These are phyloP conservation scores for Montipora sp. DNA, from an alignment of 64 coral and sea anemone genomes.

Conservation along the genomic window DNA sequence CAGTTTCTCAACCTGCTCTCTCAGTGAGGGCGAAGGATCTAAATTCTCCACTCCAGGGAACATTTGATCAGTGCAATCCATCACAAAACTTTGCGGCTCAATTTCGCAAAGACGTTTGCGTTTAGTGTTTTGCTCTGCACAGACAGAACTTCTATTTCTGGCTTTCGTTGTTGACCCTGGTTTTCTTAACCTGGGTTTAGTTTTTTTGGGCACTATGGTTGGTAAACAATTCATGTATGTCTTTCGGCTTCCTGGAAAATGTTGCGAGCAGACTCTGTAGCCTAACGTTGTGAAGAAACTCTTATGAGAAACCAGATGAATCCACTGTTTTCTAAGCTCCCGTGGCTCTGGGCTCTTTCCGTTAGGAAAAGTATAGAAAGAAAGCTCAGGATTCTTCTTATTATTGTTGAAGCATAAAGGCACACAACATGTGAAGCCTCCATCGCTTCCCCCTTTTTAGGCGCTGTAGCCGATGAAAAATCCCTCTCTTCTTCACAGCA, in stretches of 20 bases:
- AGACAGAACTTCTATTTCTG: not conserved
- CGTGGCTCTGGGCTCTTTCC: conserved; percentile 9
- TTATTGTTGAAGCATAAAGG: conserved; percentile 58
- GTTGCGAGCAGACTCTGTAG: conserved; percentile 11
- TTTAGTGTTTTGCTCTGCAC: not conserved
- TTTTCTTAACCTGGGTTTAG: not conserved
- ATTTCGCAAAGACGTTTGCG: not conserved
- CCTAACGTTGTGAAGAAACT: conserved; percentile 12
- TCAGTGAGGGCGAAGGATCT: not conserved
- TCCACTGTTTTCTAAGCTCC: conserved; percentile 48
- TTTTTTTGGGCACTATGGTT: not conserved
- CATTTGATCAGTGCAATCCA: not conserved
- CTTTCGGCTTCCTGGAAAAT: conserved; percentile 25
- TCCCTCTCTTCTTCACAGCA: not conserved
- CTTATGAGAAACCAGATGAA: conserved; percentile 16
- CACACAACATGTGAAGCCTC: conserved; percentile 68
- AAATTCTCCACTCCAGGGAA: not conserved
- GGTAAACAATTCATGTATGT: not conserved
- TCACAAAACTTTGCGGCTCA: not conserved
- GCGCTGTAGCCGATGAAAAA: not conserved
- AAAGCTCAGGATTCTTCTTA: conserved; percentile 49
- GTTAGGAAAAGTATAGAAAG: conserved; percentile 49
- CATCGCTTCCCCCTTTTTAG: not conserved
- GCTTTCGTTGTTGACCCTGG: not conserved
- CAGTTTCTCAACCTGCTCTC: not conserved